These are phyloP conservation scores for Hyalella azteca DNA, from an alignment of 2,888 invertebrate genomes.

Conservation along the genomic window DNA sequence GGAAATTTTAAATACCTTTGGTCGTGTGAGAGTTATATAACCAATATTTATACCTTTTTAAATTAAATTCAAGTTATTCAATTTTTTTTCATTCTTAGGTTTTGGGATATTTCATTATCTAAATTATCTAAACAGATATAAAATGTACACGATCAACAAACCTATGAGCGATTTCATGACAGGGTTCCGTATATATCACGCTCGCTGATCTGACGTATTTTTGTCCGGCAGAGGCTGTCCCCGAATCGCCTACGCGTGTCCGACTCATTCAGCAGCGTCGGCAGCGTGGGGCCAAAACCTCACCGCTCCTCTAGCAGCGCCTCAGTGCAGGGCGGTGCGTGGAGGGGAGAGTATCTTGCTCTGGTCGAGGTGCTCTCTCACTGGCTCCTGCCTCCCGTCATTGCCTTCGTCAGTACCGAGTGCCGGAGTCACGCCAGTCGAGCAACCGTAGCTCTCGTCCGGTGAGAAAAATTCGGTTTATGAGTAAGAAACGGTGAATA, in stretches of 20 bases:
- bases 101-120: too few species aligned
- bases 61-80: too few species aligned
- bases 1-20: too few species aligned
- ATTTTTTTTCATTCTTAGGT: too few species aligned
- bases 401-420: slow-evolving; percentile 47
- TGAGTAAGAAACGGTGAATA: too few species aligned
- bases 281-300: not conserved
- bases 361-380: slow-evolving; percentile 45
- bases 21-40: too few species aligned
- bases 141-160: too few species aligned
- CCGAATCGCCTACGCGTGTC: not conserved
- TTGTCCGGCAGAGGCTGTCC: not conserved
- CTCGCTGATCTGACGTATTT: too few species aligned
- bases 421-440: slow-evolving; percentile 45
- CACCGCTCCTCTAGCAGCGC: slow-evolving; percentile 10
- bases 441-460: slow-evolving; percentile 46
- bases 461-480: slow-evolving; percentile 44
- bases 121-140: too few species aligned
- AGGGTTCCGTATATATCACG: too few species aligned
- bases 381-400: slow-evolving; percentile 54
- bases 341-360: slow-evolving; percentile 59
- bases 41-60: too few species aligned
- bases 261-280: slow-evolving; percentile 6
- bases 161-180: too few species aligned
- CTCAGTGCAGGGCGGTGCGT: slow-evolving; percentile 57